Conservation (phyloP, 2,797 vertebrate genomes). For the Eutrigla gurnardus region DNA sequence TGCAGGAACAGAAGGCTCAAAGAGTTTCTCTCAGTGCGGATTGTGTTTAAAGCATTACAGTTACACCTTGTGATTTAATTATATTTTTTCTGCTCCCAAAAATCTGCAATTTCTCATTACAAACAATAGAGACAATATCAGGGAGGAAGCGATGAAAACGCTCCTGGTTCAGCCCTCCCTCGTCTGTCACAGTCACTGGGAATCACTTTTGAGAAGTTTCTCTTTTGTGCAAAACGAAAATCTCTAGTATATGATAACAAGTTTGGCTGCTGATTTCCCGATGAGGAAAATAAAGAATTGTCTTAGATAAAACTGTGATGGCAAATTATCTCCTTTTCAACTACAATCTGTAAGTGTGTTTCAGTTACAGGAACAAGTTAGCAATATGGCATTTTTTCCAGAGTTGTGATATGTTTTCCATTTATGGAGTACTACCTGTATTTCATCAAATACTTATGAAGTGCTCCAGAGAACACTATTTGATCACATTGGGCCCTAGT, state of each 20-base stretch:
- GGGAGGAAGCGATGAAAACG: constrained; percentile 2
- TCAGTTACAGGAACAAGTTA: not conserved
- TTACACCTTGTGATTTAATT: not conserved
- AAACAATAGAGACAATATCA: not conserved
- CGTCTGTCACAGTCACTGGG: constrained; percentile 25
- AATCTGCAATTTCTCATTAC: not conserved
- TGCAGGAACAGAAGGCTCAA: constrained; percentile 8
- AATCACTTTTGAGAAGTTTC: constrained; percentile 20
- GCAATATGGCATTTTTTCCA: not conserved
- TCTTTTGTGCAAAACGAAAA: constrained; percentile 27
- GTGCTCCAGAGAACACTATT: not conserved
- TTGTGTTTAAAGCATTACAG: no score
- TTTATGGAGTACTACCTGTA: not conserved
- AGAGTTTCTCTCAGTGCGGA: not conserved
- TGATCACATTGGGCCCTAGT: constrained; percentile 1
- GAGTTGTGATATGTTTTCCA: not conserved
- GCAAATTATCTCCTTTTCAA: constrained; percentile 3
- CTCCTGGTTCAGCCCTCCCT: constrained; percentile 13
- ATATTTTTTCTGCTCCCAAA: not conserved
- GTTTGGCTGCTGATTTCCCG: constrained; percentile 15
- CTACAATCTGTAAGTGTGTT: not conserved
- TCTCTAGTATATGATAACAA: not conserved
- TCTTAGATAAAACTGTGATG: constrained; percentile 28
- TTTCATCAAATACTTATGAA: constrained; percentile 1
- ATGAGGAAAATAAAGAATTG: constrained; percentile 20